Evolutionary conservation across 2,888 invertebrate genomes (phyloP).

Genomic region (Campaea margaritaria): DNA sequence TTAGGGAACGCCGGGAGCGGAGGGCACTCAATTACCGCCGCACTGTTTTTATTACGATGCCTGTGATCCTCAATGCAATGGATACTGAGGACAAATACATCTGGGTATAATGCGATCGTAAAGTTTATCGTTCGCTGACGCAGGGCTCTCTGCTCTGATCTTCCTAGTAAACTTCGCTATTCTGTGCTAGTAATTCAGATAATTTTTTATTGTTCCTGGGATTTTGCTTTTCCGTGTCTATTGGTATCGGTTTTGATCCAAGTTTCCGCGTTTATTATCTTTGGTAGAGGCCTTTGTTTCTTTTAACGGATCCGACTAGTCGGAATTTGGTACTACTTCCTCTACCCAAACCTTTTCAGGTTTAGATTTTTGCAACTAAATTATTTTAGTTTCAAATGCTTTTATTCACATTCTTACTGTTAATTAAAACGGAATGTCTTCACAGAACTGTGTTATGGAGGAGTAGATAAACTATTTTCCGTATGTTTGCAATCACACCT

Average conservation of each 20-base stretch:
- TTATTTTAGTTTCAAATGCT: too few relatives aligned
- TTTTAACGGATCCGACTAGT: neutral
- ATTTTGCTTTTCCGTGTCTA: constrained; percentile 3
- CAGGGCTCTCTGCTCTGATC: constrained; percentile 27
- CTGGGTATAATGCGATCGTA: constrained; percentile 34
- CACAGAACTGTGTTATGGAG: too few relatives aligned
- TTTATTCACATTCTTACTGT: too few relatives aligned
- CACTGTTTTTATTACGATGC: constrained; percentile 75
- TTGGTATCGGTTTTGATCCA: constrained; percentile 14
- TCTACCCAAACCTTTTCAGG: too few relatives aligned
- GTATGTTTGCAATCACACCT: too few relatives aligned
- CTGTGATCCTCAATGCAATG: constrained; percentile 58
- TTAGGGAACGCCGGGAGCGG: constrained; percentile 77
- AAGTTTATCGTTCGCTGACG: constrained; percentile 24
- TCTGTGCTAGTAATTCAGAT: too few relatives aligned
- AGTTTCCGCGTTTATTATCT: constrained; percentile 18
- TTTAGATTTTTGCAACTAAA: too few relatives aligned
- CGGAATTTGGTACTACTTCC: too few relatives aligned
- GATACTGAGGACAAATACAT: constrained; percentile 39
- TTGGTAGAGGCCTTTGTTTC: neutral
- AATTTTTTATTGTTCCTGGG: neutral
- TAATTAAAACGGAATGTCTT: too few relatives aligned
- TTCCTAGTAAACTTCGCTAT: neutral
- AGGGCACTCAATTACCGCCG: constrained; percentile 73
- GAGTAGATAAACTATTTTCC: too few relatives aligned